Evolutionary conservation across 2,797 vertebrate species (phyloP), one percentile per base, ranked within the genome.

Genomic region (Hephaestus fuliginosus): DNA sequence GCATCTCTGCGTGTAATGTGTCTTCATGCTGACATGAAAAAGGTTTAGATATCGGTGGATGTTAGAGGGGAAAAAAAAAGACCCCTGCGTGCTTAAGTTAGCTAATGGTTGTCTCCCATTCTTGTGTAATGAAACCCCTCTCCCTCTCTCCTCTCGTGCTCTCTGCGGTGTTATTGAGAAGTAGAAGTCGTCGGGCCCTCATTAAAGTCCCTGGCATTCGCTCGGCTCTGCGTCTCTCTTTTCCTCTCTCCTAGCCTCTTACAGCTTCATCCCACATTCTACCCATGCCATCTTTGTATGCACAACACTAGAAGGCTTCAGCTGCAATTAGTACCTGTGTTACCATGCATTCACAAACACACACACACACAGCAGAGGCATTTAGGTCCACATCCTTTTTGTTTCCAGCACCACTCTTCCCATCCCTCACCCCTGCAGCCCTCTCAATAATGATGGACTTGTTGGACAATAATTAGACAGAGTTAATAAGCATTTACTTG

Each of bases 151-250:
- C 57, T 70, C 39, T 74, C 60, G 49, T 11, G 56, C 76, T 83
- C 72, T 13, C 80, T 66, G 78, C 86, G 43, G 74, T 83, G 82
- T 83, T 91, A 85, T 87, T 88, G 84, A 87, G 87, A 77, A 82
- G 80, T 78, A 71, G 65, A 91, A 60, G 84, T 89, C 4, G 81
- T 82, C 88, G 86, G 90, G 87, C 80, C 87, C 90, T 93, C 91
- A 91, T 93, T 93, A 94, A 90, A 77, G 86, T 85, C 78, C 74
- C 83, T 74, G 85, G 89, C 87, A 86, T 92, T 86, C 63, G 53
- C 70, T 89, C 69, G 78, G 85, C 81, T 86, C 78, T 82, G 76
- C 80, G 63, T 87, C 86, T 83, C 83, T 84, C 69, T 75, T 33
- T 57, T 78, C 60, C 68, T 72, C 81, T 91, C 86, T 25, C 78